phyloP scores from a whole-genome alignment of 2,888 invertebrate species.

The Latheticus oryzae region DNA sequence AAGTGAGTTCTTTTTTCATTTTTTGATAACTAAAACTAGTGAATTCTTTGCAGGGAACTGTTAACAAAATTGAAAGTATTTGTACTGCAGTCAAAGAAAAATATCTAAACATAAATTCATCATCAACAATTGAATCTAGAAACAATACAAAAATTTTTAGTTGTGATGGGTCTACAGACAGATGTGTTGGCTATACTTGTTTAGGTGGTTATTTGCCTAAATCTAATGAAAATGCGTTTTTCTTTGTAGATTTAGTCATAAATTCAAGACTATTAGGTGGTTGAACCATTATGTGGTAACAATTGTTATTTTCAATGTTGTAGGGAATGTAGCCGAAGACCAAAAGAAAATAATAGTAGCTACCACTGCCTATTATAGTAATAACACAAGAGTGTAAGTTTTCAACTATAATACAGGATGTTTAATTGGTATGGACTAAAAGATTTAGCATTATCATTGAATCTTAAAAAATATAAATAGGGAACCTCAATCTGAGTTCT shows the following conservation, averaged over 20 bases:
- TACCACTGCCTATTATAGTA: conserved; percentile 7
- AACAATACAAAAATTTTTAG: conserved; percentile 17
- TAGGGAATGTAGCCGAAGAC: not conserved
- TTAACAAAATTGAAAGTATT: conserved; percentile 3
- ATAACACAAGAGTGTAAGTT: conserved; percentile 24
- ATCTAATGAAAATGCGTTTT: conserved; percentile 43
- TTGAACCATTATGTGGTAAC: too few relatives aligned
- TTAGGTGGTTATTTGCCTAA: conserved; percentile 43
- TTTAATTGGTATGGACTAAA: too few relatives aligned
- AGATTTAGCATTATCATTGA: too few relatives aligned
- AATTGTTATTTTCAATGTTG: too few relatives aligned
- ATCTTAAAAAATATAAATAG: too few relatives aligned
- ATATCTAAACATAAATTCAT: too few relatives aligned
- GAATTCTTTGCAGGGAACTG: too few relatives aligned
- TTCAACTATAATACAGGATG: not conserved
- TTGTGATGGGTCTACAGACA: conserved; percentile 34
- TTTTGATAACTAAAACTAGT: too few relatives aligned
- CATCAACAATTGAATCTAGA: too few relatives aligned
- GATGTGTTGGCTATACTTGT: conserved; percentile 48
- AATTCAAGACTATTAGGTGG: too few relatives aligned
- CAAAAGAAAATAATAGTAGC: conserved; percentile 8
- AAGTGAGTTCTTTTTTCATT: conserved; percentile 23
- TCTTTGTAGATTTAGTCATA: too few relatives aligned
- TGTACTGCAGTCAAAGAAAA: conserved; percentile 2
- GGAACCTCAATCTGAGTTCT: too few relatives aligned